phyloP scores from a whole-genome alignment of 53 echinoderm and acorn worm genomes.

The Paelopatides confundens region DNA sequence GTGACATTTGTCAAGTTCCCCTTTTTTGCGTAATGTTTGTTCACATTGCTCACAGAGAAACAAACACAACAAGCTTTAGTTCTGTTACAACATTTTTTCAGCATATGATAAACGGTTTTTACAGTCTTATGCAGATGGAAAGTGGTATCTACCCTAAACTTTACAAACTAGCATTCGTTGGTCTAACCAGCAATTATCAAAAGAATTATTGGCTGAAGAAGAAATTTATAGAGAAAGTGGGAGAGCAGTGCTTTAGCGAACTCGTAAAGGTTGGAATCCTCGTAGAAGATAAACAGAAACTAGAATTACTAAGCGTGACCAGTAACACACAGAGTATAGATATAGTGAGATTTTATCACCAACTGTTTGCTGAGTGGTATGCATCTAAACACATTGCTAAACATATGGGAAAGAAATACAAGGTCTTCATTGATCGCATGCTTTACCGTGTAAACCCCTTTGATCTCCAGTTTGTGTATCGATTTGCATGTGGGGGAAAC shows the following conservation, averaged over 20 bases:
- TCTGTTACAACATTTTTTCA: constrained; percentile 10
- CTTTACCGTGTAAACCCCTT: background rate
- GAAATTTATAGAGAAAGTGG: background rate
- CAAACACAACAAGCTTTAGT: background rate
- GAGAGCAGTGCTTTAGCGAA: background rate
- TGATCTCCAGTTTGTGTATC: background rate
- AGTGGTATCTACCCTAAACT: background rate
- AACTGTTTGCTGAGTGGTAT: constrained; percentile 18
- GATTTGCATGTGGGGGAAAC: background rate
- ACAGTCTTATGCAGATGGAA: background rate
- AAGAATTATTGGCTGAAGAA: background rate
- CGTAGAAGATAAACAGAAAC: background rate
- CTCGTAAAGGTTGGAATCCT: background rate
- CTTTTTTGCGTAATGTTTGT: constrained; percentile 10
- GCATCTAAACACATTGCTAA: background rate
- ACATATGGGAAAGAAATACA: background rate
- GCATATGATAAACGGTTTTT: background rate
- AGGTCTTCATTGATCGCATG: background rate
- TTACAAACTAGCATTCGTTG: background rate
- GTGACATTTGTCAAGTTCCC: background rate
- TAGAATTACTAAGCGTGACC: background rate
- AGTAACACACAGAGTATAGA: background rate
- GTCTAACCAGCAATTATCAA: background rate
- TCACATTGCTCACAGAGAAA: background rate
- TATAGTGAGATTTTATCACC: constrained; percentile 2